phyloP scores from a whole-genome alignment of 2,113 vertebrate genomes.

The Nipponia nippon region DNA sequence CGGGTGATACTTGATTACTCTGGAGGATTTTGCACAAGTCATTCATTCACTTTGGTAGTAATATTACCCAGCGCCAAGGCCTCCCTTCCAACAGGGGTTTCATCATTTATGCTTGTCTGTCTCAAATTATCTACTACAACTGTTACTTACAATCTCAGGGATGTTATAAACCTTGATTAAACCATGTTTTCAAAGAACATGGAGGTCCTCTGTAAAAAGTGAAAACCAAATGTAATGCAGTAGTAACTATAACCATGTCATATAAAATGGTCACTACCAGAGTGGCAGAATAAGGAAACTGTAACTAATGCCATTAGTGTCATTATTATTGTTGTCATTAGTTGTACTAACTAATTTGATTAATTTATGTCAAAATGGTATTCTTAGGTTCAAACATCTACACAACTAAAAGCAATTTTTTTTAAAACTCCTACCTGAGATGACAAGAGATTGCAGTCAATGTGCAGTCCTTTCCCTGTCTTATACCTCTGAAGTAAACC shows the following conservation, averaged over 20 bases:
- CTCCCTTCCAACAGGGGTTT: background rate
- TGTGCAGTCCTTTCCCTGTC: slow-evolving; percentile 84
- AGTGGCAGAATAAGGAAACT: background rate
- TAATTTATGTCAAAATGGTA: background rate
- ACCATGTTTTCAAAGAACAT: background rate
- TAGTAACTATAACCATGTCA: background rate
- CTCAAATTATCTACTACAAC: background rate
- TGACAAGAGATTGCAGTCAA: slow-evolving; percentile 94
- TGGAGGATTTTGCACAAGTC: background rate
- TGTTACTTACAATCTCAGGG: background rate
- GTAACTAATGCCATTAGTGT: background rate
- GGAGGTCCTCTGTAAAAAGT: background rate
- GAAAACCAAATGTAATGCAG: background rate
- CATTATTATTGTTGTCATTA: background rate
- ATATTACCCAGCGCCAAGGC: background rate
- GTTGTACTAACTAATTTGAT: background rate
- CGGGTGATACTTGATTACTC: background rate
- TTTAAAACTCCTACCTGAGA: slow-evolving; percentile 81
- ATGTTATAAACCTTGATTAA: background rate
- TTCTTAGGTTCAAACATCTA: background rate
- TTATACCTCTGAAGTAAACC: slow-evolving; percentile 84
- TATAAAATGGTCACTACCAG: background rate
- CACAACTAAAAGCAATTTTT: background rate
- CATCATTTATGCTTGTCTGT: background rate
- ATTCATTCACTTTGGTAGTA: background rate